Evolutionary conservation across 2,113 vertebrate genomes (phyloP).

Genomic region (Cisticola juncidis): DNA sequence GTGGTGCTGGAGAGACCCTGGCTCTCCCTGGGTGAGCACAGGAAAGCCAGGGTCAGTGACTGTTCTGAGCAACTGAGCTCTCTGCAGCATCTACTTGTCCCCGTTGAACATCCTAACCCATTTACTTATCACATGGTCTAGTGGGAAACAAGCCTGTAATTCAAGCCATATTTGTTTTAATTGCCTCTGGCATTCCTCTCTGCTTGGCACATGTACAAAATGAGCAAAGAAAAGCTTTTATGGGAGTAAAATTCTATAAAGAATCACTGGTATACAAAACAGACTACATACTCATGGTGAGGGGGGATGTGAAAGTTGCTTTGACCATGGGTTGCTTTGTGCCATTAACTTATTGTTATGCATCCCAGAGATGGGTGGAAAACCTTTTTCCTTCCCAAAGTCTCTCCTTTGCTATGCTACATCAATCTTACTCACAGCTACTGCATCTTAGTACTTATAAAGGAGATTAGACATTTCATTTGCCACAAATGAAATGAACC

Average conservation of each 20-base stretch:
- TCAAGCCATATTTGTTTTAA: constrained; percentile 30
- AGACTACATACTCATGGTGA: background rate
- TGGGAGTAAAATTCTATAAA: constrained; percentile 20
- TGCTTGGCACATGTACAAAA: constrained; percentile 11
- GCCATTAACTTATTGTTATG: background rate
- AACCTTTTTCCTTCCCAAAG: background rate
- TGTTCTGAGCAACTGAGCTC: background rate
- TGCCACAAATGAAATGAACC: background rate
- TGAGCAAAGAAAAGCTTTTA: constrained; percentile 13
- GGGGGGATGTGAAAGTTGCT: background rate
- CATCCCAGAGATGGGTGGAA: background rate
- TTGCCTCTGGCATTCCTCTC: background rate
- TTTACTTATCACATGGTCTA: background rate
- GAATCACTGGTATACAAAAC: background rate
- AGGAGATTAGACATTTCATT: background rate
- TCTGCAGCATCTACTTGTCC: background rate
- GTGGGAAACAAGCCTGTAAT: constrained; percentile 7
- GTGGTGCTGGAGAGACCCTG: background rate
- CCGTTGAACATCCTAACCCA: background rate
- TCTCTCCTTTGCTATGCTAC: background rate
- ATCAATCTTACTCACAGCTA: background rate
- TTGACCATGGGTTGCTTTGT: background rate
- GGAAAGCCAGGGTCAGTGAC: background rate
- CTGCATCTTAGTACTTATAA: background rate
- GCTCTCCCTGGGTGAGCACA: fast-evolving